A percentile compares a stretch with the other conserved stretches of the same genome.
phyloP scores from a whole-genome alignment of 2,888 invertebrate species.

The Melangyna quadrimaculata region DNA sequence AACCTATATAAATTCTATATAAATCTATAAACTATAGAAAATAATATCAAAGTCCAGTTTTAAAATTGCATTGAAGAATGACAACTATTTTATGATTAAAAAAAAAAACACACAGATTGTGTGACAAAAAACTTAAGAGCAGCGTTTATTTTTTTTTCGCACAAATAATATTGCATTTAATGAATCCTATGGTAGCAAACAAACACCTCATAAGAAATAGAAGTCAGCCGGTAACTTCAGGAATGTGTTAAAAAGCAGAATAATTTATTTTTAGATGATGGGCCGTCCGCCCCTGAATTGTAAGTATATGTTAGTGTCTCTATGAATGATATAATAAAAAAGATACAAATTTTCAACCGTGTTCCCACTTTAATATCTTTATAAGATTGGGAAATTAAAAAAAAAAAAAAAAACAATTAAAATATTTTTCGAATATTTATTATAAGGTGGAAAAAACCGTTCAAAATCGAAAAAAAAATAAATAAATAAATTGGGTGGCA shows the following conservation, averaged over 20 bases:
- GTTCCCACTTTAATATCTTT: background rate
- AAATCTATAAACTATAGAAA: background rate
- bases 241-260: background rate
- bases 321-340: constrained; percentile 22
- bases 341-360: background rate
- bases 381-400: background rate
- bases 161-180: background rate
- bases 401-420: too few species aligned
- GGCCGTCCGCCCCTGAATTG: background rate
- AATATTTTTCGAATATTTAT: too few species aligned
- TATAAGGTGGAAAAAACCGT: too few species aligned
- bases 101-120: background rate
- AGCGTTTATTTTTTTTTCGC: background rate
- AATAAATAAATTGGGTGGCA: too few species aligned
- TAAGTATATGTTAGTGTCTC: constrained; percentile 15
- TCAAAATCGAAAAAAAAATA: too few species aligned
- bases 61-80: background rate
- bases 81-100: too few species aligned
- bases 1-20: too few species aligned
- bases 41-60: background rate
- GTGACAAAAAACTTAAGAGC: background rate
- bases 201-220: background rate
- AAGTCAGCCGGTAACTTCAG: background rate
- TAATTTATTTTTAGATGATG: background rate
- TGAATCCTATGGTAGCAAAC: background rate